Evolutionary conservation across 2,888 invertebrate genomes (phyloP), one percentile per base, ranked within the genome.

Genomic region (Cephonodes hylas): DNA sequence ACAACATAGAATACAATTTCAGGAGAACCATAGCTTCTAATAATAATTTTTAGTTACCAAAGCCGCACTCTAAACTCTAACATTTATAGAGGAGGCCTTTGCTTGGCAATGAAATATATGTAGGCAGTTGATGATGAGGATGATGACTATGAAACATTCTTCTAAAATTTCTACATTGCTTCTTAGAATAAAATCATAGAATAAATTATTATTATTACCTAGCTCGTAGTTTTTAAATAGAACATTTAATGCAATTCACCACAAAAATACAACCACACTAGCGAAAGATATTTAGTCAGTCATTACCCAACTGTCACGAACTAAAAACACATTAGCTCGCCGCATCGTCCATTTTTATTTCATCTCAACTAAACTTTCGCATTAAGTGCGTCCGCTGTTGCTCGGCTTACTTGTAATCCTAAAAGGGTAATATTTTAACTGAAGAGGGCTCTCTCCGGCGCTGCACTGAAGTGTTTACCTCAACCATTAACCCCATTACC

Each of bases 381-480:
- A 44, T 57, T 20, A 53, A 53, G 53, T 53, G 18, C 31, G 31
- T 8, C 18, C 48, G 38, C 45, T 22, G 58, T 59, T 59, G 58
- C 64, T 68, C 63, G 71, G 73, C 69, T 72, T 71, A 78, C 77
- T 75, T 76, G 79, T 80, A 80, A 83, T 78, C 79, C 82, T 82
- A 75, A 83, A 81, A 82, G 83, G 81, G 81, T 81, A 81, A 82
- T 83, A 82, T 81, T 81, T 83, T 81, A 82, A 78, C 70, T 71
- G 79, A 73, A 74, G 78, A 80, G 76, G 77, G 77, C 76, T 68
- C 70, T 67, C 69, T 68, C 71, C 71, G 65, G 70, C 71, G 78
- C 79, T 79, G 80, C 80, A 79, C 81, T 82, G 75, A 75, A 79
- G 76, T 78, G 75, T 80, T 81, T 80, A 79, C 79, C 73, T 73